Base-by-base conservation (phyloP, 2,113 vertebrate genomes). In the Salvelinus fontinalis region DNA sequence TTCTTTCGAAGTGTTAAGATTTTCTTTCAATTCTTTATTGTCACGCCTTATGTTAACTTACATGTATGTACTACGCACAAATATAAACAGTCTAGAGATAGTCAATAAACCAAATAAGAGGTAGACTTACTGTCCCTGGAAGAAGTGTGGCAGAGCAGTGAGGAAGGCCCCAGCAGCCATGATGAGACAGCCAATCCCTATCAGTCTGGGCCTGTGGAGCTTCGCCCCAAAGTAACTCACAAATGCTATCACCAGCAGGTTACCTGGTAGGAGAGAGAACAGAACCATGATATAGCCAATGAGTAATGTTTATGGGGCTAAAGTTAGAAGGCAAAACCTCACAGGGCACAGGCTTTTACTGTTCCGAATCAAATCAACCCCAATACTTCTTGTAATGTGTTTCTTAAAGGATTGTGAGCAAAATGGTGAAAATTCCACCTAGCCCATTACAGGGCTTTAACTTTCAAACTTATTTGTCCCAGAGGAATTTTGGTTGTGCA, bases 221-320 rank as follows among this genome's bases (percentile, higher is more conserved):
- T 94, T 97, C 0, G 96, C 95, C 71, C 98, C 98, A 79, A 99
- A 99, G 92, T 98, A 98, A 89, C 98, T 99, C 81, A 99, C 96
- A 80, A 98, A 94, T 54, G 95, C 91, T 73, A 99, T 96, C 16
- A 98, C 91, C 84, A 99, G 79, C 79, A 99, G 93, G 86, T 98
- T 99, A 11, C 98, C 98, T 99, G 87, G 39, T 67, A 67, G 26
- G 34, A 27, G 20, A 67, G 11, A 31, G 4, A 79, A 54, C 2
- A 75, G 65, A 27, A 66, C 22, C 6, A 64, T 13, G 18, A 14
- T 1, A 54, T 12, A 11, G 9, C 8, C 39, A 57, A 57, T 57
- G 59, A 62, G n/a, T 22, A 3, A 22, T 54, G 12, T 18, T 54
- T 5, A 54, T 54, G 49, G 8, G 2, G 39, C 7, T 9, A 9